Evolutionary conservation across 2,888 invertebrate species (phyloP).

Genomic region (Tyria jacobaeae): DNA sequence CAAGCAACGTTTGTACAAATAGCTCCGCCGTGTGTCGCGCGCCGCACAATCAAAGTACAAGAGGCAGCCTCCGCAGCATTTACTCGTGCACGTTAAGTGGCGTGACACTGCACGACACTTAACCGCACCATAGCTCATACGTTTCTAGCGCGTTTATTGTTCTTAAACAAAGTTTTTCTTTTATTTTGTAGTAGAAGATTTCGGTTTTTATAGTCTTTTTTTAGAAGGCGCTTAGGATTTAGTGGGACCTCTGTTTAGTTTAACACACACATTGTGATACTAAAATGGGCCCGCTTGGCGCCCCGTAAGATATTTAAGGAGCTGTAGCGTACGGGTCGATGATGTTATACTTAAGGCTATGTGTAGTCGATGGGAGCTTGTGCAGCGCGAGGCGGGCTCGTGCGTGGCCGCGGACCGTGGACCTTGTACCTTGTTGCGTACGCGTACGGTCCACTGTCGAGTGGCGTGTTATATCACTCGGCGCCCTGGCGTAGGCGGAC

Average conservation of each 20-base stretch:
- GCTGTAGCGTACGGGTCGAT: slow-evolving; percentile 44
- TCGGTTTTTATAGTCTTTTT: slow-evolving; percentile 71
- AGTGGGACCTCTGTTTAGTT: slow-evolving; percentile 78
- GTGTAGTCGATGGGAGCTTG: slow-evolving; percentile 10
- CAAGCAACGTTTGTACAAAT: slow-evolving; percentile 13
- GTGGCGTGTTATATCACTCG: neutral
- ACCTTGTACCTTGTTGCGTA: neutral
- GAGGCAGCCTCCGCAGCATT: slow-evolving; percentile 6
- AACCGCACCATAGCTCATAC: slow-evolving; percentile 26
- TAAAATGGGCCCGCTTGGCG: slow-evolving; percentile 76
- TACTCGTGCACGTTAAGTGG: neutral
- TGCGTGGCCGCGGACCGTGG: neutral
- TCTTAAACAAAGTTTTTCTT: slow-evolving; percentile 61
- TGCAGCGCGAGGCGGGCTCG: slow-evolving; percentile 12
- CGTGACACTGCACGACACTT: slow-evolving; percentile 10
- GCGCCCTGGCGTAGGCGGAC: slow-evolving; percentile 13
- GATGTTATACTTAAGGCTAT: slow-evolving; percentile 16
- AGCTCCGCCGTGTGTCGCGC: slow-evolving; percentile 10
- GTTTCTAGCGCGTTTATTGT: slow-evolving; percentile 54
- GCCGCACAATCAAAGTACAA: slow-evolving; percentile 52
- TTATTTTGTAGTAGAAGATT: slow-evolving; percentile 68
- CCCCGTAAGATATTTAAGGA: slow-evolving; percentile 75
- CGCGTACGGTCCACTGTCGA: slow-evolving; percentile 6
- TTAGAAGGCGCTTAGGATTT: slow-evolving; percentile 70
- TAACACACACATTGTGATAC: slow-evolving; percentile 82